phyloP scores from a whole-genome alignment of 2,797 vertebrate genomes.

The Propithecus perrieri region DNA sequence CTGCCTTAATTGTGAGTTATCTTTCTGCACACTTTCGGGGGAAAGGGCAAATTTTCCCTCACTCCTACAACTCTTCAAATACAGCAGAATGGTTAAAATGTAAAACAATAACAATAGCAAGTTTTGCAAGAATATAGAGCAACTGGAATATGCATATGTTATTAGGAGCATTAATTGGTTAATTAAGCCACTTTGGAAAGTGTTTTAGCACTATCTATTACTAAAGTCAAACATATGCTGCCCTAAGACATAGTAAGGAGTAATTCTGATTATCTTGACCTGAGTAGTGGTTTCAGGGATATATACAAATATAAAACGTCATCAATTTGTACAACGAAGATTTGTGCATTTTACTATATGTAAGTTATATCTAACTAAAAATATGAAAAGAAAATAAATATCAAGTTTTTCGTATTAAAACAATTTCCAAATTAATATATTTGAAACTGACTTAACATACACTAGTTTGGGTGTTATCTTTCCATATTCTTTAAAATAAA shows the following conservation, averaged over 20 bases:
- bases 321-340: neutral
- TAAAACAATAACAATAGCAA: neutral
- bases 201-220: neutral
- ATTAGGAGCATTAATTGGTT: neutral
- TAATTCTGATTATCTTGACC: neutral
- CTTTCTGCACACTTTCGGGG: too few species aligned
- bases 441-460: neutral
- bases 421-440: neutral
- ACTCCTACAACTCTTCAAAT: neutral
- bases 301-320: neutral
- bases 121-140: neutral
- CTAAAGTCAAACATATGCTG: neutral
- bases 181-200: neutral
- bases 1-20: too few species aligned
- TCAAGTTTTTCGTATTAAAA: neutral
- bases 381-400: neutral
- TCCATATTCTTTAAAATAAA: neutral
- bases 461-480: neutral
- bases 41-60: too few species aligned
- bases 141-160: neutral
- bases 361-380: neutral
- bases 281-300: neutral
- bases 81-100: neutral
- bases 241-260: neutral
- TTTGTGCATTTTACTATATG: neutral